A percentile compares a stretch with the other conserved stretches of the same genome.
Conservation (phyloP, 1,140 invertebrate genomes). For the Drusus annulatus region DNA sequence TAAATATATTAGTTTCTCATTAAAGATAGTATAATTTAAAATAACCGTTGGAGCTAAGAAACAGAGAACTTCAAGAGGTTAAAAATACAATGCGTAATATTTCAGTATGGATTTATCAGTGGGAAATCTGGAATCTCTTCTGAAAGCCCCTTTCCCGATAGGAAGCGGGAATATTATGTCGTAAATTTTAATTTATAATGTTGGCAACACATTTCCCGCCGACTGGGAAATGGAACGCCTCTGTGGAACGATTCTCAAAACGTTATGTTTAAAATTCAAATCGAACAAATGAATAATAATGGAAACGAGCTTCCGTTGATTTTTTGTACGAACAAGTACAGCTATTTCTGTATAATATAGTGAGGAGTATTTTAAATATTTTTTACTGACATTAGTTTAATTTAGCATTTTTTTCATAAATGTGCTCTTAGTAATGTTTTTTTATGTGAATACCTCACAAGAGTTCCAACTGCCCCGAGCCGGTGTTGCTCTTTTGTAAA, state of each 20-base stretch:
- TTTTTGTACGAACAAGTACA: too few relatives aligned
- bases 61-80: neutral
- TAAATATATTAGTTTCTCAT: too few relatives aligned
- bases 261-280: neutral
- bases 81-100: neutral
- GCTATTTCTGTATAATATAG: too few relatives aligned
- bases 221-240: neutral
- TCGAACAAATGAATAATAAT: neutral
- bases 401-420: too few relatives aligned
- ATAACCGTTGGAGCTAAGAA: neutral
- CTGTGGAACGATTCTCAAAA: constrained; percentile 3
- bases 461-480: too few relatives aligned
- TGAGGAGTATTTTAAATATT: too few relatives aligned
- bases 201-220: constrained; percentile 22
- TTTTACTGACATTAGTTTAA: too few relatives aligned
- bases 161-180: constrained; percentile 44
- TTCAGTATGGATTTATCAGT: constrained; percentile 26
- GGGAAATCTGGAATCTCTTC: constrained; percentile 4
- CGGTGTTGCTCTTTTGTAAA: too few relatives aligned
- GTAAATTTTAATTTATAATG: constrained; percentile 54
- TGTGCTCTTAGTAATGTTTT: too few relatives aligned
- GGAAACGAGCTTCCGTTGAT: too few relatives aligned
- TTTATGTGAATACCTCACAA: too few relatives aligned
- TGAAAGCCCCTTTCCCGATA: neutral
- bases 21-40: neutral